Evolutionary conservation across 2,888 invertebrate species (phyloP), one percentile per base, ranked within the genome.

Genomic region (Herminia tarsipennalis): DNA sequence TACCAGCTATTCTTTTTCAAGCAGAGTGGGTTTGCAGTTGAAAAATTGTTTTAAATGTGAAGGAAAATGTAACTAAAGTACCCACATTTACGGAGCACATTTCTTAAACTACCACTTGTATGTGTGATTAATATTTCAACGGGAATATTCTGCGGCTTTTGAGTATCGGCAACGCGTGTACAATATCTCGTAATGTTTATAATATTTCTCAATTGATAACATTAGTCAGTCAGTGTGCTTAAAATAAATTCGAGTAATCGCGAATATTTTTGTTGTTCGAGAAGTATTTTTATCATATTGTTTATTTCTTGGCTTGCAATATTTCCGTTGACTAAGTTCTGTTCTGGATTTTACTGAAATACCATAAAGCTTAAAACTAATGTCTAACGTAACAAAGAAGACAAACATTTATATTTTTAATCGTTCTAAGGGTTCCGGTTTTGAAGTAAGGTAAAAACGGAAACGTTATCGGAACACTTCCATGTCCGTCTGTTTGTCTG

Each of bases 1-100:
- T 58, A 52, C 51, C 63, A 56, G 53, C 39, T 53, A 46, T 62
- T 64, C 58, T 66, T 66, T 71, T 72, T 46, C 51, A 62, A 57
- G 44, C 42, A 56, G 16, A 55, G 37, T 42, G 30, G 30, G 42
- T 52, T 50, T 32, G 14, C 34, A 10, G 32, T 24, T 53, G 39
- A 49, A 55, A 60, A 58, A 29, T 70, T 68, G 51, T 64, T 59
- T 14, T 41, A 45, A 36, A 51, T 57, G 59, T 57, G 54, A 59
- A 43, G 46, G 54, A 52, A 61, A 61, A 39, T 54, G 40, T 48
- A 30, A 38, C 17, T 16, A 20, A 13, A 13, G 28, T 42, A 40
- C 24, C 39, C 30, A 40, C 54, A 29, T 40, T 55, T 44, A 37
- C 52, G 48, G 32, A 10, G 25, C 24, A 53, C 46, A 48, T 50